Evolutionary conservation across 2,113 vertebrate genomes (phyloP), one percentile per base, ranked within the genome.

Genomic region (Butorides virescens): DNA sequence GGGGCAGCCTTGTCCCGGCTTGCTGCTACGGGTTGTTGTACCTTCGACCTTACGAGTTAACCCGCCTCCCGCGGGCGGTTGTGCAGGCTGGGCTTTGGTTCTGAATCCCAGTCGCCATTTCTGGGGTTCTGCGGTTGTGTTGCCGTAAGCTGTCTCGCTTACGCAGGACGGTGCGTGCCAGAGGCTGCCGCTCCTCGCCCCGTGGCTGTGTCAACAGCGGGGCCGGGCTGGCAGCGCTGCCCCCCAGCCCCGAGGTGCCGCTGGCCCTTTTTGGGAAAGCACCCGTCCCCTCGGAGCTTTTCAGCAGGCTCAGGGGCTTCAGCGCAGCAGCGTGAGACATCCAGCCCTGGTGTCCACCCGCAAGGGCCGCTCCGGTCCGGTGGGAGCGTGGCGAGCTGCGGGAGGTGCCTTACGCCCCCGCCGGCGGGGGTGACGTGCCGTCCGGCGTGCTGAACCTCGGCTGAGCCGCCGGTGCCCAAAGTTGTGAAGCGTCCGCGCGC

Each of bases 191-290:
- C 15, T 52, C 61, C 37, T 50, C 15, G 68, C 44, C 15, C 50
- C 9, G 36, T 34, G 74, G 56, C 56, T 27, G 27, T 46, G 34
- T 55, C 25, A 20, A 53, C 52, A 16, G 53, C 2, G 3, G 39
- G 34, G 56, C 56, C 1, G 3, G 19, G 42, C 85, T 58, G 50
- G 44, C 17, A 22, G 61, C 9, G 52, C 87, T 67, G 61, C 27
- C 30, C 11, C 1, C 6, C 32, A 1, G 32, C 26, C 46, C 63
- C 2, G 0, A 34, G 42, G 34, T 4, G 2, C 61, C 5, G 2
- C 61, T 10, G 26, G n/a, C 21, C 16, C 21, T 39, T 62, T 25
- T 62, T 36, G 30, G 67, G 42, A 21, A 53, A 47, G 56, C 56
- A 19, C 39, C 18, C 2, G 2, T 29, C 23, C 42, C 21, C 59